Evolutionary conservation across 1,140 invertebrate genomes (phyloP).

Genomic region (Antheraea mylitta): DNA sequence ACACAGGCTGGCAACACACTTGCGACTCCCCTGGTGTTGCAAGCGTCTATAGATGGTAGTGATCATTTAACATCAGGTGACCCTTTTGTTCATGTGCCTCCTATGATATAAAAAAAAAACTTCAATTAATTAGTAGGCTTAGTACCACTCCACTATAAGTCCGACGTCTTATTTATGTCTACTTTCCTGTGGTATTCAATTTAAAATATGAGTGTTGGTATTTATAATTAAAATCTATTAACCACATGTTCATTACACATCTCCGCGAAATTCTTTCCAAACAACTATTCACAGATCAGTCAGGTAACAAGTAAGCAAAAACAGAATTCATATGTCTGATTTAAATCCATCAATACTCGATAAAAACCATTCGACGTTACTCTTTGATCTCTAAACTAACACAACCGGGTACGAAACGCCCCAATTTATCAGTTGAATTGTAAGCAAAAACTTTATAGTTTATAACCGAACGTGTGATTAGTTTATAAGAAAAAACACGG

Average conservation of each 20-base stretch:
- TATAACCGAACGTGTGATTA: background rate
- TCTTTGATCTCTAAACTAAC: constrained; percentile 40
- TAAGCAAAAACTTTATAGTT: background rate
- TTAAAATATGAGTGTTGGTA: background rate
- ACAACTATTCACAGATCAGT: constrained; percentile 30
- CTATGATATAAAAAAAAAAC: too few relatives aligned
- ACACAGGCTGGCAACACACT: too few relatives aligned
- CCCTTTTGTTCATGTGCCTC: too few relatives aligned
- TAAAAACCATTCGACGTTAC: constrained; percentile 36
- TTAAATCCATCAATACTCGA: constrained; percentile 36
- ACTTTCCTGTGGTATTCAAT: too few relatives aligned
- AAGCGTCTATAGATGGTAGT: too few relatives aligned
- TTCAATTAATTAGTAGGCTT: too few relatives aligned
- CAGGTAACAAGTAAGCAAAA: constrained; percentile 31
- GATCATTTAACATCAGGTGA: too few relatives aligned
- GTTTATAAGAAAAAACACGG: background rate
- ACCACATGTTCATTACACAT: background rate
- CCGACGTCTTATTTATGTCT: too few relatives aligned
- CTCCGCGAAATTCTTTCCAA: too few relatives aligned
- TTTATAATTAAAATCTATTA: background rate
- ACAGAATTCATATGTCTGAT: constrained; percentile 32
- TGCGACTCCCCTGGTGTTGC: too few relatives aligned
- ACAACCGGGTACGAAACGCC: background rate
- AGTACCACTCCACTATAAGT: too few relatives aligned
- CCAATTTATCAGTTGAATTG: background rate